A percentile compares a stretch with the other conserved stretches of the same genome.
Conservation (phyloP, 2,888 invertebrate genomes). For the Malthinus flaveolus region DNA sequence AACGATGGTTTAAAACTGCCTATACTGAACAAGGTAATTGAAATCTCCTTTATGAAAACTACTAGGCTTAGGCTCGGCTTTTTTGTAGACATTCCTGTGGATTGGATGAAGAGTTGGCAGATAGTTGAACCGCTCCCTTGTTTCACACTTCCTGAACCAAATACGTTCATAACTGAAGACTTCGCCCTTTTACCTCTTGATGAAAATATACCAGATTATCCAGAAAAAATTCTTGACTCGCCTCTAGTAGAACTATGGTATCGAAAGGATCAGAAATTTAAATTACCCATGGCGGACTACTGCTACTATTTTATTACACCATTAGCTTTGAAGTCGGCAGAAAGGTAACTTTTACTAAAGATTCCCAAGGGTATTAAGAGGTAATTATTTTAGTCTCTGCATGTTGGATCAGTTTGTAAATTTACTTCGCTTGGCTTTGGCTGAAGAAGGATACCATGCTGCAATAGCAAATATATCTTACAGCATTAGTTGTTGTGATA, state of each 20-base stretch:
- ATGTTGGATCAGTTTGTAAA: conserved; percentile 63
- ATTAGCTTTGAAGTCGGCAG: conserved; percentile 62
- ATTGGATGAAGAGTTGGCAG: conserved; percentile 68
- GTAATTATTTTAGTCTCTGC: conserved; percentile 52
- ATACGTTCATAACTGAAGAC: conserved; percentile 73
- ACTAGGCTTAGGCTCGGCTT: too few relatives aligned
- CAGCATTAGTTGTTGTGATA: conserved; percentile 62
- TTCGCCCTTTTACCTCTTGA: conserved; percentile 61
- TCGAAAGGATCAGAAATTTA: conserved; percentile 80
- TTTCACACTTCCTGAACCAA: conserved; percentile 71
- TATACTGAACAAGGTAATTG: conserved; percentile 64
- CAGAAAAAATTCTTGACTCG: conserved; percentile 62
- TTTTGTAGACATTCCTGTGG: conserved; percentile 60
- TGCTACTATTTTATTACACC: conserved; percentile 76
- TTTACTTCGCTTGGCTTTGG: conserved; percentile 59
- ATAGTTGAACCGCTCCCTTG: conserved; percentile 59
- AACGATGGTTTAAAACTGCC: conserved; percentile 84
- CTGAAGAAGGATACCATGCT: conserved; percentile 75
- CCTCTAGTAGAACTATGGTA: conserved; percentile 75
- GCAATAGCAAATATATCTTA: conserved; percentile 69
- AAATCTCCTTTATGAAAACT: neutral
- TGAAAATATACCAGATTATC: conserved; percentile 55
- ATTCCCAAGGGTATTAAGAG: too few relatives aligned
- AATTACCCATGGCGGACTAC: conserved; percentile 75
- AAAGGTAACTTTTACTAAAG: conserved; percentile 61